Conservation (phyloP, 1,140 invertebrate genomes). For the Trigoniulus corallinus region DNA sequence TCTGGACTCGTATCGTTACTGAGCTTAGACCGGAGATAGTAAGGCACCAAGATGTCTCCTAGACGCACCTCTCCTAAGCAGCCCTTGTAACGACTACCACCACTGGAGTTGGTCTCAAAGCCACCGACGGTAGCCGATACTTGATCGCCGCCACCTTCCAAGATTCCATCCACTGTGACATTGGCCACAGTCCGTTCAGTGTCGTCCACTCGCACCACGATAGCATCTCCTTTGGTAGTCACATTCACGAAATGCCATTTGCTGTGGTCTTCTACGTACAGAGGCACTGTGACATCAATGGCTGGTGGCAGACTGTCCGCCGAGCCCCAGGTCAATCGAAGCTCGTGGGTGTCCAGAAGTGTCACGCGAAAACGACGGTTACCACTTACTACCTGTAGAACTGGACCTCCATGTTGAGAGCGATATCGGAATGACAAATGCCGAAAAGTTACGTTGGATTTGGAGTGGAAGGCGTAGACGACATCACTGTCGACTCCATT, state of each 20-base stretch:
- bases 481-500: slow-evolving; percentile 37
- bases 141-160: not conserved
- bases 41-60: slow-evolving; percentile 67
- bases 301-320: too few species aligned
- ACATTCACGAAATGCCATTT: not conserved
- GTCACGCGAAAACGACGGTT: slow-evolving; percentile 10
- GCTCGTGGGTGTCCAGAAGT: too few species aligned
- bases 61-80: slow-evolving; percentile 82
- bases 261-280: too few species aligned
- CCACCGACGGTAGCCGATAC: not conserved
- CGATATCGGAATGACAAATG: slow-evolving; percentile 10
- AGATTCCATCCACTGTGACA: not conserved
- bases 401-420: slow-evolving; percentile 6
- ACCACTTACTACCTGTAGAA: slow-evolving; percentile 11
- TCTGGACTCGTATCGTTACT: slow-evolving; percentile 19
- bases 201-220: not conserved
- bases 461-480: slow-evolving; percentile 11
- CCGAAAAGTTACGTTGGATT: not conserved
- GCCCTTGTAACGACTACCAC: slow-evolving; percentile 42
- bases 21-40: slow-evolving; percentile 40
- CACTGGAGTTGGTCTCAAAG: not conserved
- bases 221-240: not conserved
- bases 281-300: too few species aligned
- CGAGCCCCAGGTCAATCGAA: too few species aligned
- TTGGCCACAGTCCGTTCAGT: not conserved